Evolutionary conservation across 2,113 vertebrate genomes (phyloP).

Genomic region (Penelope pileata): DNA sequence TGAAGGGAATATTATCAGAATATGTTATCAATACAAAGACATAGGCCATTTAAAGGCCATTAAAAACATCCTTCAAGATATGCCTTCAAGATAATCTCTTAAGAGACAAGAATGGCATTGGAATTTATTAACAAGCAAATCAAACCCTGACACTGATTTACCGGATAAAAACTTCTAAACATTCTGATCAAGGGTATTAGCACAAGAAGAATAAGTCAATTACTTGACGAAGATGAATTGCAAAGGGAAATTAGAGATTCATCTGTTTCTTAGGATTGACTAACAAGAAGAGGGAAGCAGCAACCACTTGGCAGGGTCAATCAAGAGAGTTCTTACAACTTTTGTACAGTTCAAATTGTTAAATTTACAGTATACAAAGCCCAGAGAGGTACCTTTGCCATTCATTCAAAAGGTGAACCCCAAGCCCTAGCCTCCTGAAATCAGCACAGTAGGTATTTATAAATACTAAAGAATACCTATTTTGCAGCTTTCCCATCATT

Average conservation of each 20-base stretch:
- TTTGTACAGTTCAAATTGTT: not conserved
- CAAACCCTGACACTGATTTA: not conserved
- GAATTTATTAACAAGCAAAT: not conserved
- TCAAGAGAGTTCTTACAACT: not conserved
- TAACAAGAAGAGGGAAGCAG: not conserved
- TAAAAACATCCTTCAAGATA: not conserved
- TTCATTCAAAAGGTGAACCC: not conserved
- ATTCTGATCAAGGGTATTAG: not conserved
- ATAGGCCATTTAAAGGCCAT: not conserved
- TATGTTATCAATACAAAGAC: not conserved
- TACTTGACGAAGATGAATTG: not conserved
- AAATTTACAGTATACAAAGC: not conserved
- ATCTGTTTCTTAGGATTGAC: not conserved
- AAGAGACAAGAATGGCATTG: not conserved
- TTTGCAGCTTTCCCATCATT: not conserved
- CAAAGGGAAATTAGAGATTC: not conserved
- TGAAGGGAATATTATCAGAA: not conserved
- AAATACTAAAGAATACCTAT: not conserved
- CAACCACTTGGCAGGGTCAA: not conserved
- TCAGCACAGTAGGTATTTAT: not conserved
- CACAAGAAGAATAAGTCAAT: not conserved
- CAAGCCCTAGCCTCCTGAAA: not conserved
- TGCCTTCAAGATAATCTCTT: not conserved
- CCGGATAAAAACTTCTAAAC: not conserved
- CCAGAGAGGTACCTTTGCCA: not conserved